Base-by-base conservation (phyloP, 2,797 vertebrate species). In the Bradypodion ventrale region DNA sequence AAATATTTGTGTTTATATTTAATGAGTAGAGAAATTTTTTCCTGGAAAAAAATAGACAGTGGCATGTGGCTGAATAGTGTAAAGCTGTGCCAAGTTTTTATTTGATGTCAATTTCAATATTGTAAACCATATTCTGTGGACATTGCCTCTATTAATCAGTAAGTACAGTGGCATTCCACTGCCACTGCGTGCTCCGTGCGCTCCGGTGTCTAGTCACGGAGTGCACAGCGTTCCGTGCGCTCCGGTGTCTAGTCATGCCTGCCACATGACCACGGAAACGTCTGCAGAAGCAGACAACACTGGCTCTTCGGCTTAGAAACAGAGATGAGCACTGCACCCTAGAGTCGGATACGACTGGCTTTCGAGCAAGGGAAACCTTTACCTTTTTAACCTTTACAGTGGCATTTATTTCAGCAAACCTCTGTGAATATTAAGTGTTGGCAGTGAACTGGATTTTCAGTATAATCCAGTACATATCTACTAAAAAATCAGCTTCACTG, bases 361-460 rank as follows among this genome's bases (percentile, higher is more conserved):
- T n/a, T n/a, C n/a, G n/a, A n/a, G n/a, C n/a, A n/a, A n/a, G n/a
- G n/a, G n/a, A n/a, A n/a, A n/a, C n/a, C n/a, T n/a, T n/a, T n/a
- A n/a, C n/a, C n/a, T n/a, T n/a, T n/a, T n/a, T n/a, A n/a, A n/a
- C n/a, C n/a, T n/a, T n/a, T 49, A 59, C 16, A 75, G 40, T 42
- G 46, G 7, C 59, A 0, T 3, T 6, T 72, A 46, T 27, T 15
- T 16, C 6, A 8, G 77, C 49, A 4, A 52, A 32, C 15, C 7
- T 9, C 66, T 73, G n/a, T 44, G 76, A 62, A 27, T 23, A 10
- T 56, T 0, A 0, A 37, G 52, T 56, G 13, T 56, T 56, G 21
- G 72, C 62, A 0, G 0, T 4, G 0, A 0, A 23, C n/a, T 32
- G 32, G 15, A 12, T 65, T 65, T 65, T 4, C 62, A 32, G 62